Base-by-base conservation (phyloP, 1,140 invertebrate genomes). In the Oedothorax gibbosus region DNA sequence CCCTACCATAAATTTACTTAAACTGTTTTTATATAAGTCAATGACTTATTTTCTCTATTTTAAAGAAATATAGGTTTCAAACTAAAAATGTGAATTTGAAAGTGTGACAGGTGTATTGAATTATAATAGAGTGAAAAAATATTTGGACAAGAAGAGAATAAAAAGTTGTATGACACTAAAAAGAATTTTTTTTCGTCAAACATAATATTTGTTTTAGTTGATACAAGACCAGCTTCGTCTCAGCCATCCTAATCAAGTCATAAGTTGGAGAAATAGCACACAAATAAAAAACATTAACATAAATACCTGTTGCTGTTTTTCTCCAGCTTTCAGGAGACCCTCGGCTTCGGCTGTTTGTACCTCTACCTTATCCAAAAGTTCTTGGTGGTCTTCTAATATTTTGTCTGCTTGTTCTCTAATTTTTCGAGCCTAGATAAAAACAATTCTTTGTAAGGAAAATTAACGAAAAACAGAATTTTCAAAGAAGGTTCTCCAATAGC, bases 361-460 rank as follows among this genome's bases (percentile, higher is more conserved):
- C 18, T 88, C 71, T 7, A 91, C 88, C 35, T 90, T 89, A 35
- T 87, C 85, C 21, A 92, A 57, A 21, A 91, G 79, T 18, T 89
- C 86, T 35, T 88, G 73, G 85, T 94, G 92, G 15, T 93, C 89
- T 10, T 92, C 91, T 83, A 94, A 91, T 71, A 96, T 89, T 15
- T 93, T 88, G 18, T 93, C 91, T 0, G 94, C 93, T 64, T 94
- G 91, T 21, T 93, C 91, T 72, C 95, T 93, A n/a, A 96, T 91
- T 12, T 90, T 89, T n/a, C 90, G 88, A 57, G 93, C 92, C 89
- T 92, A 86, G 88, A 89, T 60, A 75, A 56, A 15, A 75, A 0
- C 11, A 18, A 20, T 66, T 11, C 11, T 66, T 66, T 11, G 8
- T 66, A 21, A 20, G 18, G 20, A 66, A 21, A n/a, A 66, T 11